These are phyloP conservation scores for Ennomos quercinarius DNA, from an alignment of 2,888 invertebrate species.

Conservation along the genomic window DNA sequence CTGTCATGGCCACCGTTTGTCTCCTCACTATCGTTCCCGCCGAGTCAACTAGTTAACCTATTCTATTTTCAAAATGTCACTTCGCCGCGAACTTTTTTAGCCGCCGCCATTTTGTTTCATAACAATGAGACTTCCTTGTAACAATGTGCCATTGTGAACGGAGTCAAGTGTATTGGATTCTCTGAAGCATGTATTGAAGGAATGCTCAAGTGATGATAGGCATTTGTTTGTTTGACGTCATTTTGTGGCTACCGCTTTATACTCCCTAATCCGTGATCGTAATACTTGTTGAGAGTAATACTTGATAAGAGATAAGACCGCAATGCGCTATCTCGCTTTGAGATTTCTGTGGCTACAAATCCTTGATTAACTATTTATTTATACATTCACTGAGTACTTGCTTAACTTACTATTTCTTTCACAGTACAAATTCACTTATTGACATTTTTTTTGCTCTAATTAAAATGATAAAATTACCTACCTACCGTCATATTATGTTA, in stretches of 20 bases:
- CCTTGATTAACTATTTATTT: no score
- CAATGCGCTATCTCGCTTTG: conserved; percentile 3
- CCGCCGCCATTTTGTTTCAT: conserved; percentile 23
- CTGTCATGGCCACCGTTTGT: conserved; percentile 19
- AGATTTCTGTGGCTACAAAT: conserved; percentile 6
- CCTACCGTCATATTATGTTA: no score
- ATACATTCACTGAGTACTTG: no score
- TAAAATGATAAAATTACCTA: no score
- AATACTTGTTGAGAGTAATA: no score
- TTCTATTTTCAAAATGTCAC: conserved; percentile 32
- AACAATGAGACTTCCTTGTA: conserved; percentile 25
- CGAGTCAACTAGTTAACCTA: conserved; percentile 30
- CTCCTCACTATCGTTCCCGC: conserved; percentile 11
- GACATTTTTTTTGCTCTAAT: no score
- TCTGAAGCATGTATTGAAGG: conserved; percentile 17
- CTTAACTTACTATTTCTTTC: no score
- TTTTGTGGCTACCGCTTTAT: conserved; percentile 10
- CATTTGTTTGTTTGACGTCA: conserved; percentile 8
- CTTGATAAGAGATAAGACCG: conserved; percentile 14
- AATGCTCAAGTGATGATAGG: conserved; percentile 15
- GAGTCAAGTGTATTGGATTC: conserved; percentile 20
- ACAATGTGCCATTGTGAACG: conserved; percentile 26
- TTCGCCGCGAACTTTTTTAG: conserved; percentile 25
- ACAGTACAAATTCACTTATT: no score
- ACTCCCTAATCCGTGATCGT: background rate